Conservation (phyloP, 2,888 invertebrate species). For the Lasioglossum malachurum region DNA sequence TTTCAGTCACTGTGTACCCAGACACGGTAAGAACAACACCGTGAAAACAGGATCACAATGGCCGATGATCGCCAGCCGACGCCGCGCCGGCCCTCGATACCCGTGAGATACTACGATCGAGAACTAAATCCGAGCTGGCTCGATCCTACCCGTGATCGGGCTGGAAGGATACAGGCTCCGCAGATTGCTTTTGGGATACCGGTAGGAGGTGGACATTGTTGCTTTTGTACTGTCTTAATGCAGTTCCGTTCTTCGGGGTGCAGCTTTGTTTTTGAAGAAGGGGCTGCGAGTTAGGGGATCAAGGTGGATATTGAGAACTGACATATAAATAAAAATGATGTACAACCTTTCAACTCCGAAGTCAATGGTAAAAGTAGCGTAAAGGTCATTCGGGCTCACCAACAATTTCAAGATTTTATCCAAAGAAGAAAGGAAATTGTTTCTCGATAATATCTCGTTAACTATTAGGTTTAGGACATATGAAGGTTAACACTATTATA, state of each 20-base stretch:
- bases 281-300: no score
- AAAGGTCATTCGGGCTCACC: no score
- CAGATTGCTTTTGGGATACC: neutral
- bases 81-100: conserved; percentile 38
- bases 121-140: neutral
- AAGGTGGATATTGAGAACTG: no score
- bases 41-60: conserved; percentile 74
- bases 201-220: neutral
- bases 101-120: conserved; percentile 53
- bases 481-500: no score
- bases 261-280: neutral
- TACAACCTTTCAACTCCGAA: no score
- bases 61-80: conserved; percentile 39
- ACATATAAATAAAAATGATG: no score
- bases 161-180: neutral
- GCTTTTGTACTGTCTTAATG: neutral
- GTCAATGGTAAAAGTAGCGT: no score
- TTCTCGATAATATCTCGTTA: no score
- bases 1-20: conserved; percentile 68
- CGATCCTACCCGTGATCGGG: neutral
- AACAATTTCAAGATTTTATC: no score
- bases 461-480: no score
- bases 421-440: no score
- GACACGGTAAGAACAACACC: conserved; percentile 69
- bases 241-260: neutral